Conservation (phyloP, 2,797 vertebrate species). For the Acestrorhynchus altus region DNA sequence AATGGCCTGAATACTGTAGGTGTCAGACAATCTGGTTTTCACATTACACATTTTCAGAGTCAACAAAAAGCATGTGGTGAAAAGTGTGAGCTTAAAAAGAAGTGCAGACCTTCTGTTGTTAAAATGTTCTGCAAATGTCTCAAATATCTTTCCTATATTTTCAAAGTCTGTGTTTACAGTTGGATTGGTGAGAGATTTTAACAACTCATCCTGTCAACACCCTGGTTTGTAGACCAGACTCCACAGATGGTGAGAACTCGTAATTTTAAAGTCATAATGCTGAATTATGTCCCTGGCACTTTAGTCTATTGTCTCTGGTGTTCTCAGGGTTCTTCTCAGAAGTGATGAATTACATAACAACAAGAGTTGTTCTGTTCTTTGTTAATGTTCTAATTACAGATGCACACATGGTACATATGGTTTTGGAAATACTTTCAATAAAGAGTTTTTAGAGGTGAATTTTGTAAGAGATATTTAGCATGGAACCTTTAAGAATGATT, state of each 20-base stretch:
- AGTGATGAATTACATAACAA: background rate
- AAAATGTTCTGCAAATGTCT: conserved; percentile 7
- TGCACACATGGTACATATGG: background rate
- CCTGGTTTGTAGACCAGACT: conserved; percentile 1
- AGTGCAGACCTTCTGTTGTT: background rate
- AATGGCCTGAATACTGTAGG: background rate
- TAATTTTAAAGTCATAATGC: background rate
- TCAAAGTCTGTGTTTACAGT: conserved; percentile 6
- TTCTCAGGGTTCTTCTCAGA: background rate
- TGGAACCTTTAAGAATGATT: too few relatives aligned
- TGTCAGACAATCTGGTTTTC: conserved; percentile 5
- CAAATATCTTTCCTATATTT: conserved; percentile 19
- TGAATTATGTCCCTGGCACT: background rate
- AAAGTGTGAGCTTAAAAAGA: conserved; percentile 5
- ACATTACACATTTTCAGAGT: background rate
- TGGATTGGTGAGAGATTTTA: conserved; percentile 20
- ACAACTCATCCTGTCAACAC: conserved; percentile 34
- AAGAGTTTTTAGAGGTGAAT: too few relatives aligned
- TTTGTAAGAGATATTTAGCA: too few relatives aligned
- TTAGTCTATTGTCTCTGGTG: background rate
- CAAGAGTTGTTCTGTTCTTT: background rate
- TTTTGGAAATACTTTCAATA: too few relatives aligned
- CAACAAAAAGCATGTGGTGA: conserved; percentile 20
- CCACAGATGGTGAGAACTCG: conserved; percentile 3
- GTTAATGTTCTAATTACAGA: background rate